Conservation (phyloP, 2,113 vertebrate species). For the Aegypius monachus region DNA sequence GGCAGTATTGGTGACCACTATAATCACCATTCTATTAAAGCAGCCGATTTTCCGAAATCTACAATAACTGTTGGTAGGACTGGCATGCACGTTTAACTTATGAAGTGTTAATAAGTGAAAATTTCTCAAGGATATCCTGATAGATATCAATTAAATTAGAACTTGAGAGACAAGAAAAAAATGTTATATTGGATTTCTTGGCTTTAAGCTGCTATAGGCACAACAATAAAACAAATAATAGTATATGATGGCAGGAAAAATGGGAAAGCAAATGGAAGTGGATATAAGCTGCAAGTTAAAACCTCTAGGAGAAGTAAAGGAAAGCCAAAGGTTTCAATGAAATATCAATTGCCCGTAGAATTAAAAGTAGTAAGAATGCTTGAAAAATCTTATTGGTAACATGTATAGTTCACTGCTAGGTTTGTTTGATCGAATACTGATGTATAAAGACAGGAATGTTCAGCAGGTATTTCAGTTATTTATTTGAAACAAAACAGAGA, state of each 20-base stretch:
- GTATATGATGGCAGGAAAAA: not conserved
- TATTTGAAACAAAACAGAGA: not conserved
- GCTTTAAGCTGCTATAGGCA: not conserved
- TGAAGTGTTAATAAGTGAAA: not conserved
- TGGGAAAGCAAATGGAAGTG: not conserved
- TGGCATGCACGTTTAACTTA: not conserved
- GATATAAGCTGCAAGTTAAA: not conserved
- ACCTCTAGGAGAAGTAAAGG: not conserved
- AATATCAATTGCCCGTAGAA: not conserved
- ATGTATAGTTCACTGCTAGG: not conserved
- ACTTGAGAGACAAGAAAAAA: not conserved
- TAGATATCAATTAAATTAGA: not conserved
- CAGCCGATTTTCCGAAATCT: not conserved
- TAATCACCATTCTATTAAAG: not conserved
- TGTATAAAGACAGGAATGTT: not conserved
- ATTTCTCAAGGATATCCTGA: not conserved
- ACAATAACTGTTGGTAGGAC: not conserved
- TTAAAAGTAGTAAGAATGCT: not conserved
- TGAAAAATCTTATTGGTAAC: not conserved
- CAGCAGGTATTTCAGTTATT: not conserved
- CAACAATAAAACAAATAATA: not conserved
- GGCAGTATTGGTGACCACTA: not conserved
- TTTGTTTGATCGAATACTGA: constrained; percentile 9
- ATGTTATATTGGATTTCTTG: not conserved
- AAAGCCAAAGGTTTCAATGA: not conserved